Base-by-base conservation (phyloP, 2,113 vertebrate genomes). In the Cebidichthys violaceus region DNA sequence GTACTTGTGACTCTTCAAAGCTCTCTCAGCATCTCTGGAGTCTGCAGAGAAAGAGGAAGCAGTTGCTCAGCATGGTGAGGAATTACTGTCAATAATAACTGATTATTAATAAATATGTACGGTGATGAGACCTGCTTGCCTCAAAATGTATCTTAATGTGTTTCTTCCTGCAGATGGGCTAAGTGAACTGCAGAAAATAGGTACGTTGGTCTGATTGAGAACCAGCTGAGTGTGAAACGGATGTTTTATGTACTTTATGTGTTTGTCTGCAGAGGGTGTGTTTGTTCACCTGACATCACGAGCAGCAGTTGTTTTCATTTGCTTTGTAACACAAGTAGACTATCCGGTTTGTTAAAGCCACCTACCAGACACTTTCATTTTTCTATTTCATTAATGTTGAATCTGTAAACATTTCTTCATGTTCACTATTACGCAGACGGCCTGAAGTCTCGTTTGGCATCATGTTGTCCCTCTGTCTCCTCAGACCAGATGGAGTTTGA, bases 401-500 rank as follows among this genome's bases (percentile, higher is more conserved):
- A 31, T 10, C n/a, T 54, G 2, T 54, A 61, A 41, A 5, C 17
- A 29, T 68, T 29, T 35, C 4, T 22, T 68, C 6, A 22, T 14
- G 18, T 39, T 27, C n/a, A 47, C 10, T 41, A n/a, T 61, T 0
- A 39, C 9, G 43, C 9, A 77, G 27, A 67, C 7, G 27, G 31
- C 24, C 10, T 2, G 10, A n/a, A 24, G 6, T 43, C 5, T 14
- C 39, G 2, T 59, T 59, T 27, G 18, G 4, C 6, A 17, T 70
- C 6, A 13, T 20, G 37, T n/a, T 2, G 29, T 68, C 24, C 4
- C 11, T 67, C 47, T 60, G 13, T 77, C 9, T 83, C 57, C 54
- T 75, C 79, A 94, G 95, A 95, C 87, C 88, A 92, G 81, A 79
- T 89, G 60, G 88, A 94, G 79, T 93, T 92, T 75, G 92, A 94